Percentiles rank a stretch among this genome's conserved stretches.
Conservation (phyloP, 2,888 invertebrate genomes). For the Dyspetes luteomarginatus region DNA sequence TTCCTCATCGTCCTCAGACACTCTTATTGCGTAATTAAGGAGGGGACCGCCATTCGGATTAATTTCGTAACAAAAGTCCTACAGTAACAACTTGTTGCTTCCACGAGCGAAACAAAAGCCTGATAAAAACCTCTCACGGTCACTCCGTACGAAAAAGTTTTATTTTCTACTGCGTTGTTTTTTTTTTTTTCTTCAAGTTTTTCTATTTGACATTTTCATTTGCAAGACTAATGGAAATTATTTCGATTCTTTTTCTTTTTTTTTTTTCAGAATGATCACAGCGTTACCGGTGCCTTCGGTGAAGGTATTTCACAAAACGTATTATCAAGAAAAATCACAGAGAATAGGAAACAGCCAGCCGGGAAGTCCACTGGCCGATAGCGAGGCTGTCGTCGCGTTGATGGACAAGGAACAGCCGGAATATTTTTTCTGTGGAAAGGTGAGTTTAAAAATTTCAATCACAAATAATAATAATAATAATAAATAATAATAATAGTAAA, state of each 20-base stretch:
- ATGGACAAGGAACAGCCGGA: slow-evolving; percentile 79
- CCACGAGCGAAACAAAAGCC: neutral
- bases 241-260: neutral
- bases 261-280: slow-evolving; percentile 78
- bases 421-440: slow-evolving; percentile 81
- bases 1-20: neutral
- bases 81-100: slow-evolving; percentile 29
- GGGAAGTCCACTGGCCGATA: slow-evolving; percentile 80
- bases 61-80: neutral
- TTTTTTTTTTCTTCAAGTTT: neutral
- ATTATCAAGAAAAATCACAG: slow-evolving; percentile 80
- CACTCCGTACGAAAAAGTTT: neutral
- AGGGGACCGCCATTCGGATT: neutral
- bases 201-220: neutral
- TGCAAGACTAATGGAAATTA: neutral
- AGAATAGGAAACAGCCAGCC: slow-evolving; percentile 79
- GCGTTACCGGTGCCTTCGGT: slow-evolving; percentile 81
- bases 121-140: neutral
- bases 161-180: neutral
- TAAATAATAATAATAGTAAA: too few relatives aligned
- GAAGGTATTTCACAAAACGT: slow-evolving; percentile 81
- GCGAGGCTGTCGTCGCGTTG: slow-evolving; percentile 78
- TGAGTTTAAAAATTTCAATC: slow-evolving; percentile 53
- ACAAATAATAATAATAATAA: neutral
- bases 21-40: neutral